Evolutionary conservation across 2,113 vertebrate species (phyloP).

Genomic region (Phrynosoma platyrhinos): DNA sequence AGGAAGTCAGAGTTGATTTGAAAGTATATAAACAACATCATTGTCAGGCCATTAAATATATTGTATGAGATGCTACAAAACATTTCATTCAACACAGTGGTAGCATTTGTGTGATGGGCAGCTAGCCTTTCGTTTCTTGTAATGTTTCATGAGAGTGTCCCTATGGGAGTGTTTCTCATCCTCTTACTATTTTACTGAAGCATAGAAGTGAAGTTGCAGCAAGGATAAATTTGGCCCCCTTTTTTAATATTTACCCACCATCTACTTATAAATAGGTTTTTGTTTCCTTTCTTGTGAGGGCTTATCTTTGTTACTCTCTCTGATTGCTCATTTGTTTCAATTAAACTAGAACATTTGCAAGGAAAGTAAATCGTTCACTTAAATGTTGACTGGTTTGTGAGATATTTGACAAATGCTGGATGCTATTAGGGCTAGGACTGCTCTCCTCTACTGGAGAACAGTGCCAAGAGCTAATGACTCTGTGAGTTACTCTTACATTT

Average conservation of each 20-base stretch:
- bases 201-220: background rate
- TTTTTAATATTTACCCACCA: slow-evolving; percentile 36
- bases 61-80: background rate
- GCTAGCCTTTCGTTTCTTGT: background rate
- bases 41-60: background rate
- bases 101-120: background rate
- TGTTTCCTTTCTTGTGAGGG: background rate
- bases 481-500: slow-evolving; percentile 65
- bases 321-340: slow-evolving; percentile 22
- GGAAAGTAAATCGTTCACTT: slow-evolving; percentile 35
- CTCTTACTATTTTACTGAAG: background rate
- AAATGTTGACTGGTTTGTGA: slow-evolving; percentile 9
- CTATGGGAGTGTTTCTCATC: background rate
- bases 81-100: background rate
- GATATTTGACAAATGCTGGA: background rate
- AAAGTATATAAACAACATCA: background rate
- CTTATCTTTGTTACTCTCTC: slow-evolving; percentile 14
- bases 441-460: slow-evolving; percentile 43
- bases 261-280: slow-evolving; percentile 48
- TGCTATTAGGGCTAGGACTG: slow-evolving; percentile 7
- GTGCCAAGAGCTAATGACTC: slow-evolving; percentile 59
- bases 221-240: slow-evolving; percentile 1
- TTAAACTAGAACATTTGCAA: slow-evolving; percentile 35
- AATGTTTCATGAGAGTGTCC: background rate
- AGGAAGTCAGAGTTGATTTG: background rate